Percentiles rank a stretch among this genome's conserved stretches.
Evolutionary conservation across 2,797 vertebrate genomes (phyloP).

Genomic region (Microctenopoma steveboyesi): DNA sequence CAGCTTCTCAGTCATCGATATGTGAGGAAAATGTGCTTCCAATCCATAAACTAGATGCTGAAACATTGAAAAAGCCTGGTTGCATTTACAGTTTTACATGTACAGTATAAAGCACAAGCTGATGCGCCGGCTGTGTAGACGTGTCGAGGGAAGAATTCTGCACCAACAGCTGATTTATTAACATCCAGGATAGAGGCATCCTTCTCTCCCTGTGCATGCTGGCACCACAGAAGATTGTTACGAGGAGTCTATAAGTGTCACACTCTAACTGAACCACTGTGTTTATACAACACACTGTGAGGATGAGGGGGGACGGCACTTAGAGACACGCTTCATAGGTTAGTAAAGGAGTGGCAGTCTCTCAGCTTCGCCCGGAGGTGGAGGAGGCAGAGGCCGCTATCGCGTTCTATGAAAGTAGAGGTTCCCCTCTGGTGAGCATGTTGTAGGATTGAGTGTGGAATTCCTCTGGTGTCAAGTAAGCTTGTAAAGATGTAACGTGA

Average conservation of each 20-base stretch:
- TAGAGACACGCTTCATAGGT: constrained; percentile 59
- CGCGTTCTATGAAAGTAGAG: constrained; percentile 29
- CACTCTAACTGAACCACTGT: constrained; percentile 45
- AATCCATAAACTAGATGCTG: too few relatives aligned
- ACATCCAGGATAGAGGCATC: constrained; percentile 7
- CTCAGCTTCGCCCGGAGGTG: constrained; percentile 44
- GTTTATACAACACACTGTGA: constrained; percentile 65
- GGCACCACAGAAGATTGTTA: constrained; percentile 67
- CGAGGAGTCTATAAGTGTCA: constrained; percentile 47
- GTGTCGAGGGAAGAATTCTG: too few relatives aligned
- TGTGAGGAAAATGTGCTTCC: too few relatives aligned
- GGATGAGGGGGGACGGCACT: constrained; percentile 32
- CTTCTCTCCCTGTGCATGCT: constrained; percentile 49
- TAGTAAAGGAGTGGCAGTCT: constrained; percentile 58
- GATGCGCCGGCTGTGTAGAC: too few relatives aligned
- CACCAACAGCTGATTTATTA: too few relatives aligned
- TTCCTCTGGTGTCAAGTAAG: constrained; percentile 49
- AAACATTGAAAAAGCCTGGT: too few relatives aligned
- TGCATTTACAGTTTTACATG: too few relatives aligned
- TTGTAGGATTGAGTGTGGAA: constrained; percentile 31
- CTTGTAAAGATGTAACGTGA: constrained; percentile 60
- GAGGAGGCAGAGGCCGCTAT: constrained; percentile 1
- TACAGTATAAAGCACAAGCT: too few relatives aligned
- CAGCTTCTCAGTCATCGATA: too few relatives aligned
- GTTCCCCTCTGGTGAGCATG: constrained; percentile 53